Conservation (phyloP, 2,113 vertebrate genomes). For the Phaethornis superciliosus region DNA sequence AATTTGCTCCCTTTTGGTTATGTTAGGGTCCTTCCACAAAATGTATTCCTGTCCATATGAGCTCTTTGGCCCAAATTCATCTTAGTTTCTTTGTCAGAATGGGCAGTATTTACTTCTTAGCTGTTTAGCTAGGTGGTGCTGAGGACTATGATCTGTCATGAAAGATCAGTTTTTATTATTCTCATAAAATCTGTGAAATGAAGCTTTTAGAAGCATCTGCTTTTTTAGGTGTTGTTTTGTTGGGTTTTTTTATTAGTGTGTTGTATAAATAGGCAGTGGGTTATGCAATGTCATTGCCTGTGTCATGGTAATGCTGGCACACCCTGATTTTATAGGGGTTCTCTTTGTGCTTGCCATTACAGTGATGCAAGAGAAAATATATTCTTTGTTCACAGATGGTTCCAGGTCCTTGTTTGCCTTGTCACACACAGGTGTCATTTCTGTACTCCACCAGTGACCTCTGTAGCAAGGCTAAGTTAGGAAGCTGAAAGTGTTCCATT, state of each 20-base stretch:
- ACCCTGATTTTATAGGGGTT: not conserved
- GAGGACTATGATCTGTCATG: not conserved
- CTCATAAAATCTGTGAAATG: not conserved
- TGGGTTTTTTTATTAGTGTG: not conserved
- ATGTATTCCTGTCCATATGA: rapidly evolving
- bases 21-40: not conserved
- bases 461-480: not conserved
- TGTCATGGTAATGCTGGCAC: not conserved
- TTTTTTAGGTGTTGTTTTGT: not conserved
- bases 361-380: not conserved
- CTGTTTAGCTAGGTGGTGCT: not conserved
- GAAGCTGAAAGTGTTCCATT: not conserved
- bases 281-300: not conserved
- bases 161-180: not conserved
- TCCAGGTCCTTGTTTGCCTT: not conserved
- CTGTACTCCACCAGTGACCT: not conserved
- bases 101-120: not conserved
- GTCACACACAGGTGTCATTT: not conserved
- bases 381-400: not conserved
- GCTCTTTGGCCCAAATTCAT: not conserved
- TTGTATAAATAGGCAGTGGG: not conserved
- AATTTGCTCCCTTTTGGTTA: not conserved
- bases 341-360: not conserved
- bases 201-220: not conserved
- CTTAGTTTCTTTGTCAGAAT: not conserved